Evolutionary conservation across 2,888 invertebrate species (phyloP).

Genomic region (Volucella inanis): DNA sequence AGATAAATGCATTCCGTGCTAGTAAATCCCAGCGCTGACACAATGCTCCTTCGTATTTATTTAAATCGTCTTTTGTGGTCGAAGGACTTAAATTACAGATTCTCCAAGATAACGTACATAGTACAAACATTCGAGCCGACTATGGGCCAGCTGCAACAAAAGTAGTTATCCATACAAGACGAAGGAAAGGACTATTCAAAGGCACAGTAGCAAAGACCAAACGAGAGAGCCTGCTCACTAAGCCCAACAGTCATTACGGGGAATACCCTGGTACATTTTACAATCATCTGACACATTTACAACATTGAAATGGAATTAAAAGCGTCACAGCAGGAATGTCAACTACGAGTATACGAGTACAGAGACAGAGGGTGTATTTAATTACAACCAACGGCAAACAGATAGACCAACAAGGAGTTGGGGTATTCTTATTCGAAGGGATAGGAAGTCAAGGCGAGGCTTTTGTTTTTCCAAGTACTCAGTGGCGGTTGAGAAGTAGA

Average conservation of each 20-base stretch:
- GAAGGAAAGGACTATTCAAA: constrained; percentile 31
- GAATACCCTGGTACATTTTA: constrained; percentile 50
- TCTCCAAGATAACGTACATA: constrained; percentile 39
- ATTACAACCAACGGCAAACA: constrained; percentile 49
- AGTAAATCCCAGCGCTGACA: constrained; percentile 63
- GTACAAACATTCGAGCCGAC: background rate
- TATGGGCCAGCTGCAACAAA: constrained; percentile 27
- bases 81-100: constrained; percentile 68
- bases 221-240: constrained; percentile 42
- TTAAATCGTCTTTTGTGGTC: constrained; percentile 69
- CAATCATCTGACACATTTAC: constrained; percentile 68
- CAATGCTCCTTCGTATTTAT: constrained; percentile 61
- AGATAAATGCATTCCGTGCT: constrained; percentile 64
- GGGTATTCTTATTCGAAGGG: background rate
- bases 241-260: constrained; percentile 59
- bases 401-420: background rate
- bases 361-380: constrained; percentile 36
- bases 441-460: background rate
- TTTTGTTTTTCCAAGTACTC: background rate
- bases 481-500: constrained; percentile 28
- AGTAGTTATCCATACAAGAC: constrained; percentile 40
- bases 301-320: constrained; percentile 69
- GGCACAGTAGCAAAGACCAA: constrained; percentile 25
- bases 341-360: background rate
- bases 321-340: constrained; percentile 59